Evolutionary conservation across 1,140 invertebrate species (phyloP).

Genomic region (Drosophila sturtevanti): DNA sequence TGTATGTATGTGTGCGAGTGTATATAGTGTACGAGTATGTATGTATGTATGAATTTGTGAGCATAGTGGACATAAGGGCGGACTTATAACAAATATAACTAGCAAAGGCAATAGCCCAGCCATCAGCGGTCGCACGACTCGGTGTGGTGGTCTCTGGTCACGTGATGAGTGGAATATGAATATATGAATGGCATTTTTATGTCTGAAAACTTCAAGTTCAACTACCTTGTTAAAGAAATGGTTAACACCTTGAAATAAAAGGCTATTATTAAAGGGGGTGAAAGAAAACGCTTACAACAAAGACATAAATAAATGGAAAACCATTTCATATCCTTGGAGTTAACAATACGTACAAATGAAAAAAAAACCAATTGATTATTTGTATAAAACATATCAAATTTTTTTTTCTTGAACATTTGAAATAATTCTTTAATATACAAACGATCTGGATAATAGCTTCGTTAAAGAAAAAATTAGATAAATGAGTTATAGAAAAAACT

Average conservation of each 20-base stretch:
- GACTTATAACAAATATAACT: background rate
- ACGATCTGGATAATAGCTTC: too few relatives aligned
- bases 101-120: too few relatives aligned
- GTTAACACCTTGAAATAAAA: background rate
- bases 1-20: too few relatives aligned
- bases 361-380: too few relatives aligned
- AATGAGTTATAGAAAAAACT: too few relatives aligned
- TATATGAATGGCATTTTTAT: background rate
- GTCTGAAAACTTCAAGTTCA: conserved; percentile 6
- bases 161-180: conserved; percentile 23
- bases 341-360: too few relatives aligned
- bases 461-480: too few relatives aligned
- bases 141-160: background rate
- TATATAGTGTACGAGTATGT: background rate
- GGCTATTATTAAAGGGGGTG: background rate
- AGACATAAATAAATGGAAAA: too few relatives aligned
- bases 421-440: too few relatives aligned
- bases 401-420: too few relatives aligned
- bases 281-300: background rate
- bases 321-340: too few relatives aligned
- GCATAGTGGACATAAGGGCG: conserved; percentile 9
- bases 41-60: background rate
- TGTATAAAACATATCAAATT: too few relatives aligned
- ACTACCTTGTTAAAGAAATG: conserved; percentile 11
- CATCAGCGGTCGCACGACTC: background rate